Conservation (phyloP, 2,113 vertebrate genomes). For the Montifringilla adamsi region DNA sequence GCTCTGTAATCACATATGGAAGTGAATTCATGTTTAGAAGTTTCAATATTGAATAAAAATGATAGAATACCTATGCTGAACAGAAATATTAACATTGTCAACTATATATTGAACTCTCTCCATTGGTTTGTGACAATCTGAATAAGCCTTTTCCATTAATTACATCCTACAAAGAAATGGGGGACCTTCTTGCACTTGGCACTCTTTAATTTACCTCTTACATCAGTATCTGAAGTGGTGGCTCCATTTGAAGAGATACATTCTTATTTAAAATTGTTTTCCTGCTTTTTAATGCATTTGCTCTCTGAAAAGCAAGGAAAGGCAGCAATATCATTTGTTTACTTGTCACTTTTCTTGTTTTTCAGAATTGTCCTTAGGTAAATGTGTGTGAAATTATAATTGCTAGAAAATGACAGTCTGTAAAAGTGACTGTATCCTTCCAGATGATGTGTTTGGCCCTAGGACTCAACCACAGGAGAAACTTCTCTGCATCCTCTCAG, state of each 20-base stretch:
- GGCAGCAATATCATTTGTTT: not conserved
- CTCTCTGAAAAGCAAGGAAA: not conserved
- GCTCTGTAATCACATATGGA: not conserved
- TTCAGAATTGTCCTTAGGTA: not conserved
- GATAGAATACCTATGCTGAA: not conserved
- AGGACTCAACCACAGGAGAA: not conserved
- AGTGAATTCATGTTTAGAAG: not conserved
- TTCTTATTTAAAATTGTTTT: not conserved
- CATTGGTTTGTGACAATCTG: not conserved
- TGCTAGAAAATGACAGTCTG: not conserved
- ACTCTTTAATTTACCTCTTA: not conserved
- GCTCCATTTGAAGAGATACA: not conserved
- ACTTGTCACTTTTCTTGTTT: not conserved
- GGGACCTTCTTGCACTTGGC: not conserved
- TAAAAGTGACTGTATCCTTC: not conserved
- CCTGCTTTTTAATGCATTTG: not conserved
- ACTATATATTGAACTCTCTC: not conserved
- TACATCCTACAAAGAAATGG: not conserved
- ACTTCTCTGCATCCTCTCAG: not conserved
- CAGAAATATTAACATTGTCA: not conserved
- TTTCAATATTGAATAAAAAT: not conserved
- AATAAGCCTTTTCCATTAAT: not conserved
- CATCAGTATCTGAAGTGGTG: not conserved
- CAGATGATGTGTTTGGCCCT: not conserved
- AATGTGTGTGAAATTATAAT: conserved; percentile 11